Conservation (phyloP, 2,113 vertebrate species). For the Hypanus sabinus region DNA sequence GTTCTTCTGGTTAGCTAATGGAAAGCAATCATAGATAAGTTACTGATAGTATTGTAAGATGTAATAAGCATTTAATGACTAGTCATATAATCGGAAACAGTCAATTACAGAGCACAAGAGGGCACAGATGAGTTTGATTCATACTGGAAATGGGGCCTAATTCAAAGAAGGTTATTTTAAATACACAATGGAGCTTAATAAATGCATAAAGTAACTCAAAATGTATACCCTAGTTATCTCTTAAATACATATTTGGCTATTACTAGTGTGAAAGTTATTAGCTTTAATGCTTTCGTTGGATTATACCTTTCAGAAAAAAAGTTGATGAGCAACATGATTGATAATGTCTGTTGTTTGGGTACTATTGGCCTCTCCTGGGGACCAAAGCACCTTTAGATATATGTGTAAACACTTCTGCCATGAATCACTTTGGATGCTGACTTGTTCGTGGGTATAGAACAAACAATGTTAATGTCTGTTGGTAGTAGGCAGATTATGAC, state of each 20-base stretch:
- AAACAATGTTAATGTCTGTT: neutral
- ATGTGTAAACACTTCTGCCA: neutral
- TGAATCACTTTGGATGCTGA: neutral
- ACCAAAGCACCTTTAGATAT: neutral
- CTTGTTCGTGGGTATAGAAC: neutral
- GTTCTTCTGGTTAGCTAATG: conserved; percentile 72
- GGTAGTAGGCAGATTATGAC: neutral
- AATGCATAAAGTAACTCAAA: conserved; percentile 34
- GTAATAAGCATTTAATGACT: conserved; percentile 84
- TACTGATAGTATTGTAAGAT: conserved; percentile 77
- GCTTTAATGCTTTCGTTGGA: conserved; percentile 32
- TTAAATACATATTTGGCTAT: conserved; percentile 30
- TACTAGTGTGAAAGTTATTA: conserved; percentile 30
- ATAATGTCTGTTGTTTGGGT: too few species aligned
- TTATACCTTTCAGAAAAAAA: conserved; percentile 12
- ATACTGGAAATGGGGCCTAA: conserved; percentile 46
- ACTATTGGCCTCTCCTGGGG: too few species aligned
- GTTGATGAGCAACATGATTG: neutral
- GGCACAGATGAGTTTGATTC: conserved; percentile 65
- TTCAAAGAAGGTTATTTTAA: conserved; percentile 63
- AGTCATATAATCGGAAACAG: conserved; percentile 77
- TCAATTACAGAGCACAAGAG: conserved; percentile 66
- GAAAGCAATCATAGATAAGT: conserved; percentile 80
- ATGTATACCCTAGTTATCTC: conserved; percentile 27
- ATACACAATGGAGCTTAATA: conserved; percentile 47